Percentiles rank a stretch among this genome's conserved stretches.
Conservation (phyloP, 2,888 invertebrate genomes). For the Drosophila fulvimacula region DNA sequence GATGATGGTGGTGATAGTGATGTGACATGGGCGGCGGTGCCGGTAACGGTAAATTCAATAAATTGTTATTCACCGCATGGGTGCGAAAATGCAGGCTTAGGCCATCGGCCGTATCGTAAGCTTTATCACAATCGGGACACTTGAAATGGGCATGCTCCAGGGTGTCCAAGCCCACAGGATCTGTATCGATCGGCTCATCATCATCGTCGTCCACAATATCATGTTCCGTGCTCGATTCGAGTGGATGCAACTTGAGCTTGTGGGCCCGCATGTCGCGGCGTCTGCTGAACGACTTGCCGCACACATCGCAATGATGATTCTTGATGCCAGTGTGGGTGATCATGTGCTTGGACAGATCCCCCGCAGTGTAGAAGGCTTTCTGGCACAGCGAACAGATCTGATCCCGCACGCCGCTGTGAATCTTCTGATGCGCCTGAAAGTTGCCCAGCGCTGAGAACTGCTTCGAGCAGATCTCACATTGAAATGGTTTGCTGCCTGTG, state of each 20-base stretch:
- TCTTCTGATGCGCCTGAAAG: constrained; percentile 88
- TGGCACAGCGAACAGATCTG: constrained; percentile 87
- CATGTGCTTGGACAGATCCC: constrained; percentile 87
- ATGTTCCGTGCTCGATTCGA: constrained; percentile 68
- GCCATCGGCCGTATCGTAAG: constrained; percentile 82
- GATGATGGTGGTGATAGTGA: constrained; percentile 67
- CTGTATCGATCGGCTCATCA: constrained; percentile 68
- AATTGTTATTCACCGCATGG: constrained; percentile 76
- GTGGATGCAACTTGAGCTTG: constrained; percentile 83
- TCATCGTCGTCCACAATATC: constrained; percentile 76
- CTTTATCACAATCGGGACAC: constrained; percentile 84
- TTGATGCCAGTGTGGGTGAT: constrained; percentile 87
- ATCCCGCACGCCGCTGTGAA: constrained; percentile 87
- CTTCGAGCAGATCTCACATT: constrained; percentile 88
- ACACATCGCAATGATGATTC: constrained; percentile 87
- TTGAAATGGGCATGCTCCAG: constrained; percentile 79
- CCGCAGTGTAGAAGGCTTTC: constrained; percentile 87
- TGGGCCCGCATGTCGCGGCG: constrained; percentile 86
- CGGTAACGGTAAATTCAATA: constrained; percentile 75
- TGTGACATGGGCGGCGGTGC: constrained; percentile 63
- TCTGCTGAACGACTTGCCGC: constrained; percentile 86
- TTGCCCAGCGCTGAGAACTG: constrained; percentile 88
- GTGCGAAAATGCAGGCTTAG: constrained; percentile 84
- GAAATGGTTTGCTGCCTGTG: constrained; percentile 87
- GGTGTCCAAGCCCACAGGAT: constrained; percentile 66